Evolutionary conservation across 37 sponge, comb jelly and placozoan genomes (phyloP).

Genomic region (Agelas oroides): DNA sequence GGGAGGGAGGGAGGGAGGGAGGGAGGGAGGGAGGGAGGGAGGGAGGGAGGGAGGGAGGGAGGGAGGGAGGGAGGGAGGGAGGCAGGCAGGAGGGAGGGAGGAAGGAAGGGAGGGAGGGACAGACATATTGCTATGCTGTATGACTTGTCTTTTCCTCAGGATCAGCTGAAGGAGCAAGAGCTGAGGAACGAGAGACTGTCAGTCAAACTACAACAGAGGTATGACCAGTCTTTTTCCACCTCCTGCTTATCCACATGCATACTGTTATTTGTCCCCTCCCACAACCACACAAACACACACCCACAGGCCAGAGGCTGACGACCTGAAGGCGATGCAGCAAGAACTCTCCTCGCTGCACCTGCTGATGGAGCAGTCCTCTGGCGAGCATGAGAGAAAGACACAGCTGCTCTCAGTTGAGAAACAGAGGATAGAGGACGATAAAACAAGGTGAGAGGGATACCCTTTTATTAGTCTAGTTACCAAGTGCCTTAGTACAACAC

Average conservation of each 20-base stretch:
- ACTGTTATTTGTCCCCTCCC: too few species aligned
- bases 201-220: constrained; percentile 70
- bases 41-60: not conserved
- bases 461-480: too few species aligned
- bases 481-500: too few species aligned
- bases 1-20: not conserved
- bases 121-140: too few species aligned
- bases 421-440: not conserved
- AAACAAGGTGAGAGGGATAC: not conserved
- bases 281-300: not conserved
- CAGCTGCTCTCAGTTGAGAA: not conserved
- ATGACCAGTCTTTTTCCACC: too few species aligned
- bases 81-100: not conserved
- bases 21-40: too few species aligned
- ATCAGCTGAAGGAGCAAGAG: constrained; percentile 71
- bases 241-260: too few species aligned
- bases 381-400: constrained; percentile 44
- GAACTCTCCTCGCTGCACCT: constrained; percentile 74
- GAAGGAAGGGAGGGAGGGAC: too few species aligned
- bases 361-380: constrained; percentile 53
- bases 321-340: constrained; percentile 73
- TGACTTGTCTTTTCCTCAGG: constrained; percentile 20
- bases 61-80: not conserved
- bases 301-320: constrained; percentile 63
- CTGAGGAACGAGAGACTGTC: constrained; percentile 69